Evolutionary conservation across 2,113 vertebrate genomes (phyloP).

Genomic region (Forbesichthys papilliferus): DNA sequence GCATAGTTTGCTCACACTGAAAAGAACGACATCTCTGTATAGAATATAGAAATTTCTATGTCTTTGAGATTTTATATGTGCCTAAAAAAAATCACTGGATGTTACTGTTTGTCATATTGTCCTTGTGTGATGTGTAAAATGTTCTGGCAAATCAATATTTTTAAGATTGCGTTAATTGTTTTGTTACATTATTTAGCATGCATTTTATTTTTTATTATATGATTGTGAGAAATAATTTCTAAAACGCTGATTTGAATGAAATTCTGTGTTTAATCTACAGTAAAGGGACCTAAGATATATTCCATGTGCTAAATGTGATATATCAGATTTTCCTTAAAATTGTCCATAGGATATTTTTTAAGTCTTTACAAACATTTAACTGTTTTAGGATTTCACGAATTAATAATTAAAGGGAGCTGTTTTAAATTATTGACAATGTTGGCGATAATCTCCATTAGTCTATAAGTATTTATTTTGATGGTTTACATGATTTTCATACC

Average conservation of each 20-base stretch:
- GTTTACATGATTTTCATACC: not conserved
- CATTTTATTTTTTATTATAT: conserved; percentile 46
- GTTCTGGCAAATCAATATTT: conserved; percentile 14
- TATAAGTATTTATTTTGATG: conserved; percentile 54
- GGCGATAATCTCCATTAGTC: not conserved
- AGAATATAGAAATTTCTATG: conserved; percentile 11
- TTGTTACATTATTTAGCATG: conserved; percentile 54
- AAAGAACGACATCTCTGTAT: conserved; percentile 21
- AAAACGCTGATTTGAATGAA: conserved; percentile 35
- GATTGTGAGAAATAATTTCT: conserved; percentile 22
- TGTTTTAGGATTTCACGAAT: not conserved
- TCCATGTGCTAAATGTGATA: conserved; percentile 21
- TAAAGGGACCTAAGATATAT: conserved; percentile 3
- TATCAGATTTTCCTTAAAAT: not conserved
- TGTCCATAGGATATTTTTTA: not conserved
- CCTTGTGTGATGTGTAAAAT: conserved; percentile 38
- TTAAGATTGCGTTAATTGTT: conserved; percentile 23
- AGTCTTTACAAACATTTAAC: not conserved
- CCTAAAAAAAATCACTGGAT: conserved; percentile 44
- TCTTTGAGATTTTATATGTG: conserved; percentile 52
- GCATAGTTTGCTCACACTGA: conserved; percentile 27
- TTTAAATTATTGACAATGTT: conserved; percentile 17
- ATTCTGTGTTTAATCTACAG: conserved; percentile 20
- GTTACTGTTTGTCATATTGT: conserved; percentile 42
- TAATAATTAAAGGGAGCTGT: conserved; percentile 53